Percentiles rank a stretch among this genome's conserved stretches.
Conservation (phyloP, 2,113 vertebrate genomes). For the Sorex fumeus region DNA sequence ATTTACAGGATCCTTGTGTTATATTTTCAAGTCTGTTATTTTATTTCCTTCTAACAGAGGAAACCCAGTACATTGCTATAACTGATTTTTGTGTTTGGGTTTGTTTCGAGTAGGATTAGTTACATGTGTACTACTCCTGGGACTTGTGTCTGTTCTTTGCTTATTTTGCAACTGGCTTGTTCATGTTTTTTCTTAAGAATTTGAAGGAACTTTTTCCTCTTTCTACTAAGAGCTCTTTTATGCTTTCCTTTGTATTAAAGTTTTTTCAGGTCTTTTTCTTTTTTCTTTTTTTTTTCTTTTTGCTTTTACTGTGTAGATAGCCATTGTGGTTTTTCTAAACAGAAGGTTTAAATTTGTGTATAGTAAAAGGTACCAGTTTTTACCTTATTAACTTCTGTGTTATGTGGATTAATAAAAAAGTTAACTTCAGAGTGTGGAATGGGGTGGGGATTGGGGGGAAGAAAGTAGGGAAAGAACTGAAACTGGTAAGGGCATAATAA, state of each 20-base stretch:
- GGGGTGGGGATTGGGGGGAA: neutral
- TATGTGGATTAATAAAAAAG: conserved; percentile 54
- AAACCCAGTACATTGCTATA: neutral
- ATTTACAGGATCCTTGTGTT: neutral
- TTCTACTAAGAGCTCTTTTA: conserved; percentile 31
- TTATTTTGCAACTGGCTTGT: conserved; percentile 5
- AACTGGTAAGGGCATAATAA: neutral
- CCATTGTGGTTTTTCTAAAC: neutral
- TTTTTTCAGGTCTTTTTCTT: neutral
- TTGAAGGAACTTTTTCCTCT: conserved; percentile 33
- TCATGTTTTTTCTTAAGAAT: conserved; percentile 59
- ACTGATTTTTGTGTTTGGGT: neutral
- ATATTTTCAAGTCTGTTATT: neutral
- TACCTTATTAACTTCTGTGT: conserved; percentile 19
- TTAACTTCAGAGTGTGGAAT: neutral
- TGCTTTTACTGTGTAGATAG: neutral
- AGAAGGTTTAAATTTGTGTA: conserved; percentile 40
- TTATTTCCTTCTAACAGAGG: neutral
- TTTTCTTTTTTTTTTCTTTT: neutral
- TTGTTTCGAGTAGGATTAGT: neutral
- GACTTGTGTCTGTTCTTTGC: conserved; percentile 21
- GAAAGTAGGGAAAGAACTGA: neutral
- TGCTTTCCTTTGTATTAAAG: neutral
- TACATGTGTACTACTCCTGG: conserved; percentile 34
- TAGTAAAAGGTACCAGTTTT: conserved; percentile 24